Base-by-base conservation (phyloP, 2,113 vertebrate species). In the Chrysochloris asiatica region DNA sequence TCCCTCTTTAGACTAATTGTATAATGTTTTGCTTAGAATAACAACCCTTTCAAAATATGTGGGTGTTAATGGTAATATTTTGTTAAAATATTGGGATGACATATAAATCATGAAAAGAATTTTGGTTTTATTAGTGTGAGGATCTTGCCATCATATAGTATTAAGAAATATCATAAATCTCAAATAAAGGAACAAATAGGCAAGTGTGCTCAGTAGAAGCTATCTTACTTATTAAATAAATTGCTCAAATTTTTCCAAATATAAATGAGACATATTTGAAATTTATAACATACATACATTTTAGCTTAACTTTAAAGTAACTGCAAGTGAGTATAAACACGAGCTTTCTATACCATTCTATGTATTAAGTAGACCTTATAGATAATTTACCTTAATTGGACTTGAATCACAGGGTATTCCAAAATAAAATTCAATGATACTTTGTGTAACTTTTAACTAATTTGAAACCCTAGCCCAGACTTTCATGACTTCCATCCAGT, bases 21-120 rank as follows among this genome's bases (percentile, higher is more conserved):
- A 48, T 86, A 87, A 83, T 86, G 54, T 93, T 94, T 84, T 92
- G 10, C 17, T 89, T 84, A 36, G 8, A 48, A 10, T 47, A 87
- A 73, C 8, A 75, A 22, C 33, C 6, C n/a, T 86, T 91, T 92
- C 24, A 89, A 89, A 91, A 83, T 78, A 24, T 47, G n/a, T 85
- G 30, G 65, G 93, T 8, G 87, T 75, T 69, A 92, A 91, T 65
- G 21, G 6, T 36, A 95, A 75, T 84, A 43, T 79, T 88, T 38
- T 89, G 8, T 88, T 88, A 85, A 89, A 83, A 93, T 91, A 16
- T 91, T 91, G 85, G 63, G 87, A 90, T 89, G 6, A 72, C 52
- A 73, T 90, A 67, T 91, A 89, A 91, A 78, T 69, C 16, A 89
- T 91, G 33, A 69, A 61, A 84, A 92, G 59, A 79, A 54, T 0